Base-by-base conservation (phyloP, 2,888 invertebrate species). In the Drosophila stalkeri region DNA sequence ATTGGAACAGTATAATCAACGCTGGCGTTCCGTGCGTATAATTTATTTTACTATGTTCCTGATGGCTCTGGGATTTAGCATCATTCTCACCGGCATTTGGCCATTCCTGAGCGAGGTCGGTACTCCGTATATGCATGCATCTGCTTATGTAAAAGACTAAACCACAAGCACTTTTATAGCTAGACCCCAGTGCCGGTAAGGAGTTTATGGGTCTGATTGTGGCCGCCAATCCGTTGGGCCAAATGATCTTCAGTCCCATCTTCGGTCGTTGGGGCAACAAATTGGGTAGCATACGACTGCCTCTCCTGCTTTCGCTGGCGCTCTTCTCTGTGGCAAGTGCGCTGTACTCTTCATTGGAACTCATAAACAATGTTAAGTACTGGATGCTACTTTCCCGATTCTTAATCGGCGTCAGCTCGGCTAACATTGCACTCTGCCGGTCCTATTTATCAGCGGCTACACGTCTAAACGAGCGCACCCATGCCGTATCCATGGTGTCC, bases 41-140 rank as follows among this genome's bases (percentile, higher is more conserved):
- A 96, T 97, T 90, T 97, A 97, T 93, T 97, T 97, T 93, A 97
- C 97, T 64, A 97, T 97, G 96, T 97, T 98, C 93, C 94, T 97
- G 79, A 97, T 97, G 95, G 97, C 97, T 0, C 94, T 98, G 57
- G 97, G 97, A 33, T 97, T 97, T 93, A 97, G 97, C 92, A 97
- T 97, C 81, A 96, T 97, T 80, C 94, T 98, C 51, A 97, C 97
- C 0, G 97, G 97, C 64, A 96, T 97, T 54, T 98, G 97, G 97
- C 97, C 97, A 2, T 98, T 97, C 92, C 94, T 98, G 67, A 95
- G 96, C 91, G 97, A 97, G 95, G 97, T 97, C 94, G 64, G 81
- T 69, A 14, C 14, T 55, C n/a, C 8, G 3, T n/a, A 5, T 18
- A 20, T 35, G 12, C 20, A 18, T 35, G n/a, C 0, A 12, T 20